Evolutionary conservation across 1,140 invertebrate species (phyloP), one percentile per base, ranked within the genome.

Genomic region (Pseudomyrmex flavicornis): DNA sequence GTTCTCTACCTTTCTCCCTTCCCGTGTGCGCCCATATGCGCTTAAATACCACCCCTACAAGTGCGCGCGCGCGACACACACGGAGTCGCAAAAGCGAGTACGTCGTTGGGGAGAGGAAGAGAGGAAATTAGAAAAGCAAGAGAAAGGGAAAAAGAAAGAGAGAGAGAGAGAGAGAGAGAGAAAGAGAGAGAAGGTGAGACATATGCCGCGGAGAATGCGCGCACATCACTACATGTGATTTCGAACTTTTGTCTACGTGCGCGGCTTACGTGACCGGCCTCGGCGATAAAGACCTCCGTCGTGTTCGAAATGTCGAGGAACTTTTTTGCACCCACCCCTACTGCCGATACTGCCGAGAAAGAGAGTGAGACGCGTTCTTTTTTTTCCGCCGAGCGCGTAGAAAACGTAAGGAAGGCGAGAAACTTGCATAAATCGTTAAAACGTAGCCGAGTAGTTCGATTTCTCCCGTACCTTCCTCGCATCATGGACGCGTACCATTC

Each of bases 181-280:
- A 8, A 8, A 20, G 2, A 54, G 26, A 44, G 15, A 58, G 44
- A 75, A 9, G 35, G 20, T 26, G 9, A 75, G 46, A 10, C 26
- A 80, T 66, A 54, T 70, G 72, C 48, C 20, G 20, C n/a, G 52
- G 66, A 58, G 66, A 66, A 80, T 80, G 76, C 58, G 79, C 74
- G 79, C 74, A 70, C 82, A 77, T 79, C 74, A 44, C 74, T 79
- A 62, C 75, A 84, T 79, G 82, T 79, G 82, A 84, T 84, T 84
- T 84, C 72, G 74, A 84, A 84, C 82, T 84, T 79, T 77, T 84
- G 74, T 79, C 74, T 84, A 84, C 82, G 72, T 75, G 74, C 74
- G 63, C 75, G 54, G 82, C 65, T 66, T 75, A 84, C 82, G 82
- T 84, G 82, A 84, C 82, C 46, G 62, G 74, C 62, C 50, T 84